Conservation (phyloP, 2,113 vertebrate species). For the Hypocryptadius cinnamomeus region DNA sequence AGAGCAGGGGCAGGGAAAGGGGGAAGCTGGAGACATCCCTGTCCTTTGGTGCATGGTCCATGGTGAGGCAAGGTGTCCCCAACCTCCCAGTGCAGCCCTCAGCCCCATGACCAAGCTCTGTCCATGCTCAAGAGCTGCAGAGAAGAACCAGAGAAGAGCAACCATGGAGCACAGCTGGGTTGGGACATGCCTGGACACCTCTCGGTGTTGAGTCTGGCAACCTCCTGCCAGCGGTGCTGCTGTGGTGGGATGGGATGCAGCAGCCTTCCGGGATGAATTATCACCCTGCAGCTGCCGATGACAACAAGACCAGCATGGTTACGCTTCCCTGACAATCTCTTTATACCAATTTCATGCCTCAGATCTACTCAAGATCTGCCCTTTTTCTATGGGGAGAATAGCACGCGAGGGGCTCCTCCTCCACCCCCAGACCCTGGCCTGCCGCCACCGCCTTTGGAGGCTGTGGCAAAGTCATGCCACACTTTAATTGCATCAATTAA, state of each 20-base stretch:
- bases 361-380: background rate
- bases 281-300: background rate
- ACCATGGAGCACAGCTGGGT: accelerated
- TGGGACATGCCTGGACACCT: accelerated
- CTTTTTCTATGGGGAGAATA: background rate
- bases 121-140: background rate
- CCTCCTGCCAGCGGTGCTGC: background rate
- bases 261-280: background rate
- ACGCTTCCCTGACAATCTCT: background rate
- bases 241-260: background rate
- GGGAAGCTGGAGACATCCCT: background rate
- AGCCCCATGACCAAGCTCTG: background rate
- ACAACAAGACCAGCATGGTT: background rate
- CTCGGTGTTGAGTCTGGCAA: background rate
- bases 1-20: background rate
- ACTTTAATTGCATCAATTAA: constrained; percentile 50
- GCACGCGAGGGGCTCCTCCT: background rate
- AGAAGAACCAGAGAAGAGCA: background rate
- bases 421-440: background rate
- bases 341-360: constrained; percentile 9
- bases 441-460: background rate
- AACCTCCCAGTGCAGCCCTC: background rate
- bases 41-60: accelerated
- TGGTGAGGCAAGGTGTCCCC: background rate
- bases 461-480: constrained; percentile 27